Base-by-base conservation (phyloP, 2,113 vertebrate genomes). In the Coracopsis vasa region DNA sequence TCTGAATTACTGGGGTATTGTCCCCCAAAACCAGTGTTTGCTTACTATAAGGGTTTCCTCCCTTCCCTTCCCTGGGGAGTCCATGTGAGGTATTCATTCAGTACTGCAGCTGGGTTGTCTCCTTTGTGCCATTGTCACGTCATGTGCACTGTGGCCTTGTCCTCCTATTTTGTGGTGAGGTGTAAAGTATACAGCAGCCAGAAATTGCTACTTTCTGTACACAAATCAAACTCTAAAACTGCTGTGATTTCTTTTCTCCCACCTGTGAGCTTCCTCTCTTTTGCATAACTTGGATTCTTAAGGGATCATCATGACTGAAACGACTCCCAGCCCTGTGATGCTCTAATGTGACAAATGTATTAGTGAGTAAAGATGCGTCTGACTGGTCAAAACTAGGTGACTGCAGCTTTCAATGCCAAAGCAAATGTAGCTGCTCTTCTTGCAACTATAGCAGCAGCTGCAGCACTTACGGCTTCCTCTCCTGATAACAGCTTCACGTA, bases 121-220 rank as follows among this genome's bases (percentile, higher is more conserved):
- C 37, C 89, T 80, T 47, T 11, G 13, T 1, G 2, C 50, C n/a
- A 0, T 48, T 73, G 64, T 86, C 64, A 41, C 5, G 0, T 50
- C 21, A 0, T 10, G 3, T 11, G 16, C 1, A 1, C 81, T 67
- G 56, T 50, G 84, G 86, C 47, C 47, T 85, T 67, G 65, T 84
- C 89, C 83, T 82, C 29, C 47, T 54, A 1, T 74, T 95, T 82
- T 90, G 84, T 88, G 93, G 91, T 87, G 61, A 85, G 62, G 72
- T 87, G 69, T 92, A 71, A 96, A 95, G 61, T 75, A 75, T 81
- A 37, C 23, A 70, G 66, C 35, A 80, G 74, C 44, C 90, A 94
- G 84, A 90, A 90, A 64, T 53, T 82, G 78, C 81, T 94, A 2
- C 45, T 79, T 87, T 81, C 73, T 66, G 50, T 58, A 44, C 56